These are phyloP conservation scores for Sicus ferrugineus DNA, from an alignment of 2,888 invertebrate genomes.

Conservation along the genomic window DNA sequence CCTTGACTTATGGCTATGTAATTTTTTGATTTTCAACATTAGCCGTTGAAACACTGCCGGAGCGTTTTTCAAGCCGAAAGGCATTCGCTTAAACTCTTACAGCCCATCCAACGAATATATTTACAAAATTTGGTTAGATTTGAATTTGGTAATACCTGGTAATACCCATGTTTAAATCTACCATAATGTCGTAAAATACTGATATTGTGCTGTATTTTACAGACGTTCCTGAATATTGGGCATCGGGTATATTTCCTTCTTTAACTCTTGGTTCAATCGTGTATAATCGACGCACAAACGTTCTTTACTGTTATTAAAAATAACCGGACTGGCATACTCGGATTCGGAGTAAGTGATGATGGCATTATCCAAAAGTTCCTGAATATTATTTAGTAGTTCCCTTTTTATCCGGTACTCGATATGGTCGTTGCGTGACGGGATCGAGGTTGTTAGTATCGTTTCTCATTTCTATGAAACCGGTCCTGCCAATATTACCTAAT, in stretches of 20 bases:
- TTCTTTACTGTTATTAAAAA: conserved; percentile 32
- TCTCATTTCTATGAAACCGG: neutral
- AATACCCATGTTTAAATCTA: too few species aligned
- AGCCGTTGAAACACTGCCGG: conserved; percentile 32
- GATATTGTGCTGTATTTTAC: conserved; percentile 29
- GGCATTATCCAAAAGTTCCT: conserved; percentile 27
- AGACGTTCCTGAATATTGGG: conserved; percentile 39
- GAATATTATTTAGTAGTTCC: conserved; percentile 6
- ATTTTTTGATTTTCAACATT: conserved; percentile 33
- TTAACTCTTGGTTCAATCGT: conserved; percentile 28
- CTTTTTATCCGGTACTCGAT: conserved; percentile 30
- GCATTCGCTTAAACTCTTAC: conserved; percentile 40
- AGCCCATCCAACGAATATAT: conserved; percentile 41
- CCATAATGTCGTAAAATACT: conserved; percentile 31
- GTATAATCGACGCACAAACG: conserved; percentile 38
- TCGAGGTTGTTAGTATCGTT: neutral
- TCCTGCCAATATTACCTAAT: neutral
- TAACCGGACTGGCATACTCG: conserved; percentile 34
- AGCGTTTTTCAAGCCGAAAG: conserved; percentile 35
- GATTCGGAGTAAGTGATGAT: conserved; percentile 35
- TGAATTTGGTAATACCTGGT: conserved; percentile 31
- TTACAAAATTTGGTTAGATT: conserved; percentile 32
- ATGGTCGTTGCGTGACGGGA: conserved; percentile 17
- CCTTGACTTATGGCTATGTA: conserved; percentile 27
- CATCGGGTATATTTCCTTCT: conserved; percentile 37